These are phyloP conservation scores for Hemithea aestivaria DNA, from an alignment of 2,888 invertebrate species.

Conservation along the genomic window DNA sequence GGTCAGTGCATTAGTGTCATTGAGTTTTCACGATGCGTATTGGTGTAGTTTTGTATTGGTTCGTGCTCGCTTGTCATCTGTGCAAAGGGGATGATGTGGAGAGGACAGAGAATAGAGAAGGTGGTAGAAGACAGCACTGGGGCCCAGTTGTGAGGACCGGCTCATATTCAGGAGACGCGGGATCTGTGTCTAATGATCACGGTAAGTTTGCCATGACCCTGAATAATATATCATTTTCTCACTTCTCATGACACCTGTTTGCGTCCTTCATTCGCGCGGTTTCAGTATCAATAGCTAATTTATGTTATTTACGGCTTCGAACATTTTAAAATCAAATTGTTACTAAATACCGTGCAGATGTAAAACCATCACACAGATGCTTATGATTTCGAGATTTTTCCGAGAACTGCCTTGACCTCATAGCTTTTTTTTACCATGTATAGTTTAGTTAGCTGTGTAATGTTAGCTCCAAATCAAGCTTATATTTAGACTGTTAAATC, in stretches of 20 bases:
- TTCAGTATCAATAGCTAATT: conserved; percentile 2
- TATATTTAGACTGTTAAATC: too few species aligned
- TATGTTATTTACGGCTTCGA: neutral
- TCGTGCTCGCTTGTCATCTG: conserved; percentile 72
- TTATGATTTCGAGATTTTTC: too few species aligned
- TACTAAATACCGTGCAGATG: neutral
- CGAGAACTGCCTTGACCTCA: neutral
- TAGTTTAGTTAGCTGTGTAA: too few species aligned
- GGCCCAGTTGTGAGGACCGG: conserved; percentile 59
- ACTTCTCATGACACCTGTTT: conserved; percentile 60
- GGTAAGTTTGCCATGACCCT: conserved; percentile 58
- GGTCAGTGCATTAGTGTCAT: conserved; percentile 65
- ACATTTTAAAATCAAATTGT: neutral
- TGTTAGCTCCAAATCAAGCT: too few species aligned
- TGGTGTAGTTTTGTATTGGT: conserved; percentile 74
- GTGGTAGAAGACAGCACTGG: conserved; percentile 65
- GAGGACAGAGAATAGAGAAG: conserved; percentile 65
- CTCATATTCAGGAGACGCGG: conserved; percentile 60
- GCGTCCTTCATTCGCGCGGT: conserved; percentile 41
- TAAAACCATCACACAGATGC: too few species aligned
- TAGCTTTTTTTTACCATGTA: too few species aligned
- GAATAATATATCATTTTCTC: conserved; percentile 39
- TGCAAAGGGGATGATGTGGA: conserved; percentile 71
- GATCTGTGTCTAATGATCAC: conserved; percentile 52
- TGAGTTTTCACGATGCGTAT: conserved; percentile 74